These are phyloP conservation scores for Drosophila quinaria DNA, from an alignment of 2,888 invertebrate genomes.

Conservation along the genomic window DNA sequence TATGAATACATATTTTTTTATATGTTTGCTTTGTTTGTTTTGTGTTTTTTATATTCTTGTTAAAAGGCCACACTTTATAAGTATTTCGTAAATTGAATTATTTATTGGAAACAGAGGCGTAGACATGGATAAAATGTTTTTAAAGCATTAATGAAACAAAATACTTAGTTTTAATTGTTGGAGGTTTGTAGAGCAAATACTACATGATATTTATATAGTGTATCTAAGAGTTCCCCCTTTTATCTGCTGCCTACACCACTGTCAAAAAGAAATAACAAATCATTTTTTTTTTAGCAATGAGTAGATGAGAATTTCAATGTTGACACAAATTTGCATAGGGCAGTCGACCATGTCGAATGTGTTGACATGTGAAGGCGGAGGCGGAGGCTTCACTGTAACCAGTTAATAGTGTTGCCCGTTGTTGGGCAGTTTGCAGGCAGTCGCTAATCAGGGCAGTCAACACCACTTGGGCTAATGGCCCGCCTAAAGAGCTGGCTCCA, in stretches of 20 bases:
- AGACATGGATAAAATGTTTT: not conserved
- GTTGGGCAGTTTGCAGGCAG: conserved; percentile 33
- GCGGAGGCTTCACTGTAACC: conserved; percentile 13
- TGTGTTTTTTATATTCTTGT: conserved; percentile 13
- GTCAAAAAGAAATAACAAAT: not conserved
- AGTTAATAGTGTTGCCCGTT: conserved; percentile 17
- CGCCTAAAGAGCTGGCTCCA: conserved; percentile 18
- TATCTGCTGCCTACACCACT: not conserved
- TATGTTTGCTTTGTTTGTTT: not conserved
- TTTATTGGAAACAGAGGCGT: conserved; percentile 35
- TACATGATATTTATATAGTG: not conserved
- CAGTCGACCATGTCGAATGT: conserved; percentile 39
- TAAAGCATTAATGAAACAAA: not conserved
- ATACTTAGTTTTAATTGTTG: not conserved
- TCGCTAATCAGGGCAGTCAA: conserved; percentile 70
- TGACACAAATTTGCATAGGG: conserved; percentile 56
- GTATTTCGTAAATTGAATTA: conserved; percentile 50
- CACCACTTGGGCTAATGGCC: conserved; percentile 53
- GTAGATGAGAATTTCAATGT: conserved; percentile 14
- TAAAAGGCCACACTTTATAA: conserved; percentile 14
- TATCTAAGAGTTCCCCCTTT: not conserved
- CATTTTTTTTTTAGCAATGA: not conserved
- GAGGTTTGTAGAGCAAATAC: not conserved
- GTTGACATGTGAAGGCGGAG: conserved; percentile 24
- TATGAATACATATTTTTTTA: conserved; percentile 1